Base-by-base conservation (phyloP, 2,113 vertebrate species). In the Parus major region DNA sequence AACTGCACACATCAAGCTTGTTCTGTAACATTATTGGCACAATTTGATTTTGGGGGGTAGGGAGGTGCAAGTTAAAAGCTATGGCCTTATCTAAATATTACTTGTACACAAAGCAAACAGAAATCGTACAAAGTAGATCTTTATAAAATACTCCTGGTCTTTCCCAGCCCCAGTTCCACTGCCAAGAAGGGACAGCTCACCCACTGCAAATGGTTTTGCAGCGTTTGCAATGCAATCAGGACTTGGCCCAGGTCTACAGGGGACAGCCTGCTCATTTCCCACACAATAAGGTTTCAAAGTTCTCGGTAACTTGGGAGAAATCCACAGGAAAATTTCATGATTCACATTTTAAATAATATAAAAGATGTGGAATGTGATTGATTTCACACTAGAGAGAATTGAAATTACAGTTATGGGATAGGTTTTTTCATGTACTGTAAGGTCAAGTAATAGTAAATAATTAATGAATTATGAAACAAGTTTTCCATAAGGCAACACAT, bases 381-480 rank as follows among this genome's bases (percentile, higher is more conserved):
- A 96, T 94, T 82, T 94, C 91, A 84, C 94, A 91, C 77, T 46
- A 76, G 88, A 94, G 79, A 92, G 91, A 92, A 87, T 2, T 82
- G 95, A 92, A 92, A 95, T 93, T 94, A 93, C 86, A 82, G 86
- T 89, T 95, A 92, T 28, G 86, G 77, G 81, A 72, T 47, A 76
- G 73, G 15, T 50, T 94, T 95, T 91, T 87, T 79, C 89, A 92
- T 81, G 86, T 75, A 78, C 80, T 79, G 50, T 95, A 89, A 96
- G 94, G 95, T 94, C 94, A 95, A 95, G 93, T 91, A 87, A 94
- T 44, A 85, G 75, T 95, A 93, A 96, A 97, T 96, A 97, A 96
- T 96, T 95, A 97, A 96, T 93, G 95, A 95, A 96, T 95, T 96
- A 93, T 76, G 95, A 95, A 92, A 93, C 91, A 97, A 71, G 87